Evolutionary conservation across 1,140 invertebrate genomes (phyloP), one percentile per base, ranked within the genome.

Genomic region (Lethrus apterus): DNA sequence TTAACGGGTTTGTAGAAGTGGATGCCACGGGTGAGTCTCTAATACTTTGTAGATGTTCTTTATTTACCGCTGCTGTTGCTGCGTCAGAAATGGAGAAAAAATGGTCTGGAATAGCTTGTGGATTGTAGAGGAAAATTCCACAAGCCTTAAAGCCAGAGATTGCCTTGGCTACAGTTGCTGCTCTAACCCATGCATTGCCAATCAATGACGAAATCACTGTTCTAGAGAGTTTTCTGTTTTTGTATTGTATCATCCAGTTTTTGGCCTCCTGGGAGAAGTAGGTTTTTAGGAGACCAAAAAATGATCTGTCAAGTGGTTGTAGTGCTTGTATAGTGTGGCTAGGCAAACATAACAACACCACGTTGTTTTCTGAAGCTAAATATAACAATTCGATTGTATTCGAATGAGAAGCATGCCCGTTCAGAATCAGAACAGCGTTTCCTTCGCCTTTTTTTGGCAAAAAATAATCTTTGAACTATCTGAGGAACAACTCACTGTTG

Each of bases 251-350:
- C 46, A 44, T 52, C 33, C 43, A 48, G 23, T 13, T 32, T 41
- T 34, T 54, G 30, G 44, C 17, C 30, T 33, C 32, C 19, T 63
- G 65, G 11, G 24, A 5, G 24, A 26, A 26, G 24, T 26, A 26
- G 13, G 34, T 19, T 47, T 53, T 57, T n/a, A 57, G 38, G 4
- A 34, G 9, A 24, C 49, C 48, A 52, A 57, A 52, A 38, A 55
- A 40, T 14, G 15, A 11, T 11, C 29, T 11, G 23, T 52, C 36
- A 9, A 52, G 18, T 19, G 57, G 57, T 43, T 66, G n/a, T n/a
- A n/a, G n/a, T n/a, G n/a, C n/a, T n/a, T n/a, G n/a, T n/a, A n/a
- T n/a, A n/a, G n/a, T n/a, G 59, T 64, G 59, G 17, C 48, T 59
- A 11, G 24, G 24, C 10, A 26, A 26, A 26, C 24, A 26, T 10